Conservation (phyloP, 2,797 vertebrate genomes). For the Smutsia gigantea region DNA sequence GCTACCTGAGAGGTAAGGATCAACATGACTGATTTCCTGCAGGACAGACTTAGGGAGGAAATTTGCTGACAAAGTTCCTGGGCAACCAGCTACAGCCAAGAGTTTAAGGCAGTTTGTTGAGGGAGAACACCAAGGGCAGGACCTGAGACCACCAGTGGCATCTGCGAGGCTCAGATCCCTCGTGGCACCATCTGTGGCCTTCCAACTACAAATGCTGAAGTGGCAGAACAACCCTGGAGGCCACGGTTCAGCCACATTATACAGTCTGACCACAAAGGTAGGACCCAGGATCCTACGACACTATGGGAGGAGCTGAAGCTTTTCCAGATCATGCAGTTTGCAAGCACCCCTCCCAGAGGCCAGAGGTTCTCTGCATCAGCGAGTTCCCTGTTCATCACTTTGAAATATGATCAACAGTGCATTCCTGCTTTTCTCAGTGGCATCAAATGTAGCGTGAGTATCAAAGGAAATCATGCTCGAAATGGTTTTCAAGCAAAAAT, state of each 20-base stretch:
- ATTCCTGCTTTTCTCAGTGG: neutral
- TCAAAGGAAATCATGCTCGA: neutral
- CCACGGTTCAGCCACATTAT: neutral
- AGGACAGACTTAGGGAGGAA: neutral
- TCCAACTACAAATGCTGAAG: neutral
- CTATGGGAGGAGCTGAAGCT: neutral
- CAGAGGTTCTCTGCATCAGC: neutral
- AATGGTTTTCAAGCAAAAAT: neutral
- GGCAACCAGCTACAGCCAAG: neutral
- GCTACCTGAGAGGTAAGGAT: neutral
- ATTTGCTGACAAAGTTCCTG: neutral
- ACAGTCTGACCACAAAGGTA: neutral
- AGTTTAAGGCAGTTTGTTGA: neutral
- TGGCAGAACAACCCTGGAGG: neutral
- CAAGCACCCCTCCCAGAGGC: neutral
- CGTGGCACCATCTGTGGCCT: fast-evolving
- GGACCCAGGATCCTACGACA: neutral
- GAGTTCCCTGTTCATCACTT: neutral
- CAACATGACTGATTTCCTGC: neutral
- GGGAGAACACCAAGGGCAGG: neutral
- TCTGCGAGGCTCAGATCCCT: neutral
- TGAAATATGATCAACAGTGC: neutral
- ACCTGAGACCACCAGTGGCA: neutral
- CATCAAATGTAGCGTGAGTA: neutral
- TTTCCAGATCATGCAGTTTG: neutral